Base-by-base conservation (phyloP, 2,888 invertebrate species). In the Limnephilus auricula region DNA sequence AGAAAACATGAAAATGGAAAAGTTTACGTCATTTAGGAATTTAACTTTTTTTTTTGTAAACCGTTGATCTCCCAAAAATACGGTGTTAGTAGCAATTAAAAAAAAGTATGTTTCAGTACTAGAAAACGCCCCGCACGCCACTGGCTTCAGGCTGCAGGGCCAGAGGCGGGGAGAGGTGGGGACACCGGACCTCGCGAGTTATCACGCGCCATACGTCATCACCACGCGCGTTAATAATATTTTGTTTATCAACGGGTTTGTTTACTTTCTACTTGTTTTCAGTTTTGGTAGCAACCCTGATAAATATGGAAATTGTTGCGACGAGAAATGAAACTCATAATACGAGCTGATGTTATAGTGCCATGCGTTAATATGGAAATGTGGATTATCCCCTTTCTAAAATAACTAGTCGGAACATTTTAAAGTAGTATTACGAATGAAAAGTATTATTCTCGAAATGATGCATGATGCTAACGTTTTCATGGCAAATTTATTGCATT, bases 221-320 rank as follows among this genome's bases (percentile, higher is more conserved):
- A 65, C 65, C 65, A 25, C 65, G 65, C 25, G 65, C 65, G 65
- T 65, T 65, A 65, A 65, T 65, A 65, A 65, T 65, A 65, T 65
- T 65, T 65, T 65, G 65, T 65, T 65, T 65, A 65, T 65, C 65
- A 65, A 65, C 65, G 65, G 65, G 65, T 25, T 25, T 65, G 65
- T n/a, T 65, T 65, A 65, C 65, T 65, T 65, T 65, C 65, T 25
- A 25, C 65, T 65, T 65, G 25, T 65, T 65, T 65, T 65, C 65
- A 65, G 65, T 65, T 65, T n/a, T 65, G 65, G 65, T 65, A 65
- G 65, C 65, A 65, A 65, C 65, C 65, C 65, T 65, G 65, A n/a
- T 65, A 65, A 65, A 65, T 65, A 65, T 65, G 65, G 25, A 65
- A 65, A 65, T 65, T 6, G 65, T 65, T 65, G 65, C 25, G 65